These are phyloP conservation scores for Lophius piscatorius DNA, from an alignment of 2,113 vertebrate genomes.

Conservation along the genomic window DNA sequence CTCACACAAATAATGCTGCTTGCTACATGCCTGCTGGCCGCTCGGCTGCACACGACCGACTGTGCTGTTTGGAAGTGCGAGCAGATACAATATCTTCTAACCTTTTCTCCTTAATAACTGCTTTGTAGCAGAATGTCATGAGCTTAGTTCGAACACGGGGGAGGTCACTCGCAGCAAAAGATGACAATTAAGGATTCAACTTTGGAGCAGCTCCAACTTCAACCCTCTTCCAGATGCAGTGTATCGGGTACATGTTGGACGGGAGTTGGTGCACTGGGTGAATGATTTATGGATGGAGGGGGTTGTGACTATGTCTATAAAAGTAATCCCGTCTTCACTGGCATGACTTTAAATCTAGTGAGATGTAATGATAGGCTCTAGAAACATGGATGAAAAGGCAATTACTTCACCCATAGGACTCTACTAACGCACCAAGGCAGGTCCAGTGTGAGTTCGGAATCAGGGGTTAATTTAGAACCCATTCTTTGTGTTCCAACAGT, in stretches of 20 bases:
- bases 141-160: slow-evolving; percentile 60
- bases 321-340: not conserved
- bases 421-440: too few species aligned
- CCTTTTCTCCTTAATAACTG: slow-evolving; percentile 72
- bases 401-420: too few species aligned
- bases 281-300: slow-evolving; percentile 18
- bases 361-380: not conserved
- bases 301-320: slow-evolving; percentile 9
- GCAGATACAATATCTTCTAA: slow-evolving; percentile 49
- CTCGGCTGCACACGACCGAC: slow-evolving; percentile 45
- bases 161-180: slow-evolving; percentile 53
- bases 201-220: slow-evolving; percentile 16
- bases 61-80: slow-evolving; percentile 15
- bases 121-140: slow-evolving; percentile 77
- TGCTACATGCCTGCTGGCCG: not conserved
- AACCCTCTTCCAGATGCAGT: slow-evolving; percentile 9
- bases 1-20: slow-evolving; percentile 26
- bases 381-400: not conserved
- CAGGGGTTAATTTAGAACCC: too few species aligned
- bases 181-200: slow-evolving; percentile 55
- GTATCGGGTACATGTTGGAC: slow-evolving; percentile 18
- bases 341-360: not conserved
- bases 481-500: too few species aligned
- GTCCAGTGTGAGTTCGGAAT: too few species aligned
- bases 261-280: not conserved